phyloP scores from a whole-genome alignment of 2,888 invertebrate species.

The Andrena chrysosceles region DNA sequence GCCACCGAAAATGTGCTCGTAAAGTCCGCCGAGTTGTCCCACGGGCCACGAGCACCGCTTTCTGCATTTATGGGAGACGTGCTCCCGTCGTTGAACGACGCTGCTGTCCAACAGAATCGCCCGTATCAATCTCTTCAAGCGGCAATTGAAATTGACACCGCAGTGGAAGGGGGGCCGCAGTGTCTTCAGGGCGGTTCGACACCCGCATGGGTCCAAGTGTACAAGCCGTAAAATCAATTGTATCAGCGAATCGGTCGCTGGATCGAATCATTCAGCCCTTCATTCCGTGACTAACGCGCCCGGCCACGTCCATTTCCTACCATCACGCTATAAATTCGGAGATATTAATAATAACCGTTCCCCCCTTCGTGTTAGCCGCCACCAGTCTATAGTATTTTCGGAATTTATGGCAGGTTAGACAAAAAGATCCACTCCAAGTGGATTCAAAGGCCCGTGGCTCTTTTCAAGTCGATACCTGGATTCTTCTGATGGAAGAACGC shows the following conservation, averaged over 20 bases:
- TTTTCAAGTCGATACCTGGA: neutral
- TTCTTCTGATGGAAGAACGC: neutral
- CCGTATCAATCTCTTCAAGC: constrained; percentile 70
- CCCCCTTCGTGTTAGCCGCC: constrained; percentile 9
- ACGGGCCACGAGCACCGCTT: constrained; percentile 33
- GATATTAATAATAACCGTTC: constrained; percentile 75
- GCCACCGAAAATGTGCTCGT: constrained; percentile 59
- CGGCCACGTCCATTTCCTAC: constrained; percentile 47
- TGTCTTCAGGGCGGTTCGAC: neutral
- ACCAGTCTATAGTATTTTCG: constrained; percentile 63
- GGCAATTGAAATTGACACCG: constrained; percentile 71
- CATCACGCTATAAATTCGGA: constrained; percentile 72
- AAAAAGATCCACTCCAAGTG: constrained; percentile 67
- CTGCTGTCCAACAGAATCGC: constrained; percentile 53
- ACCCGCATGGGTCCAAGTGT: constrained; percentile 52
- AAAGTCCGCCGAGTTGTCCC: constrained; percentile 54
- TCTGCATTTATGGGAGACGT: constrained; percentile 51
- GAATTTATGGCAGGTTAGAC: constrained; percentile 79
- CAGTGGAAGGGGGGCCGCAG: neutral
- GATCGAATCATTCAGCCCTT: constrained; percentile 15
- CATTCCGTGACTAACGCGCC: constrained; percentile 16
- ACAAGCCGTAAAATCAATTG: constrained; percentile 5
- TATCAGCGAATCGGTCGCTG: constrained; percentile 18
- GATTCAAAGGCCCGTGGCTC: no score
- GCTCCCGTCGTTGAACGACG: constrained; percentile 30